phyloP scores from a whole-genome alignment of 2,888 invertebrate genomes.

The Tenthredo distinguenda region DNA sequence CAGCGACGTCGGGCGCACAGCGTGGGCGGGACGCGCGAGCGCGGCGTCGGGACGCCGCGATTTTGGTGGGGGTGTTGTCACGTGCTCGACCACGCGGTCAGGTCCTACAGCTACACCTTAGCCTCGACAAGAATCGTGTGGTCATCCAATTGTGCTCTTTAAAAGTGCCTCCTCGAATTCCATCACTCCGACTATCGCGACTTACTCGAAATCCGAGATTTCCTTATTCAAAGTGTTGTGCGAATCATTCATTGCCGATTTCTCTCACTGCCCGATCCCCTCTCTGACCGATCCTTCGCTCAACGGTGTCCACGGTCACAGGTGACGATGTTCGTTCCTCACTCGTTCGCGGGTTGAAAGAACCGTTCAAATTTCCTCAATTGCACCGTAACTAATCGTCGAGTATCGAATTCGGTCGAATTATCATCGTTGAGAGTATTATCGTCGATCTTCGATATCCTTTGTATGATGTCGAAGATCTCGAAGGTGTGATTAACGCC shows the following conservation, averaged over 20 bases:
- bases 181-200: neutral
- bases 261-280: neutral
- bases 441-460: neutral
- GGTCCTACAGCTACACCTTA: conserved; percentile 18
- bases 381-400: neutral
- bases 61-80: conserved; percentile 66
- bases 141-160: neutral
- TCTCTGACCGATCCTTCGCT: neutral
- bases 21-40: conserved; percentile 76
- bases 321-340: neutral
- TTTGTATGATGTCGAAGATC: neutral
- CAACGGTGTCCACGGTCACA: neutral
- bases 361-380: neutral
- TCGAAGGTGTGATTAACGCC: neutral
- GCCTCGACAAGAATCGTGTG: neutral
- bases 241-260: neutral
- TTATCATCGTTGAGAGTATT: neutral
- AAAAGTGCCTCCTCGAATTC: conserved; percentile 2
- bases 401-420: neutral
- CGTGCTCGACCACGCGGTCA: conserved; percentile 76
- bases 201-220: neutral
- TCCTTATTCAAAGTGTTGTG: neutral
- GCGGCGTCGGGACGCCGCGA: conserved; percentile 62
- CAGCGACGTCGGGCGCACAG: conserved; percentile 67
- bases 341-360: neutral